Evolutionary conservation across 1,140 invertebrate species (phyloP).

Genomic region (Mactra quadrangularis): DNA sequence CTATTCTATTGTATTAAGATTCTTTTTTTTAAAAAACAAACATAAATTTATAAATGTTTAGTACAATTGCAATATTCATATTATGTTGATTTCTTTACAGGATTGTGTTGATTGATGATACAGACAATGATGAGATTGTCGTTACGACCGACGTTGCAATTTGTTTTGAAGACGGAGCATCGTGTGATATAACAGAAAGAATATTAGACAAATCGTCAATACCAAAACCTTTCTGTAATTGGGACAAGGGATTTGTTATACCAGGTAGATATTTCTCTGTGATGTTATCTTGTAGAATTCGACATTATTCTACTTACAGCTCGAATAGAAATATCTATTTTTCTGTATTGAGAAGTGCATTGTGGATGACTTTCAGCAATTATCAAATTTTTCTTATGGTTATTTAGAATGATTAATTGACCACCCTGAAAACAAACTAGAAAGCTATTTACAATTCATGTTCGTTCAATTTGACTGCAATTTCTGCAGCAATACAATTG

Average conservation of each 20-base stretch:
- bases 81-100: too few species aligned
- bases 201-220: neutral
- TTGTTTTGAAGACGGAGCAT: neutral
- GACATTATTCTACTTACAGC: neutral
- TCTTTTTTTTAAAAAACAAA: too few species aligned
- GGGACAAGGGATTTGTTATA: conserved; percentile 21
- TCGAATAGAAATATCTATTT: neutral
- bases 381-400: neutral
- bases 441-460: neutral
- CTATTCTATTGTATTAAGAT: too few species aligned
- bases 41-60: neutral
- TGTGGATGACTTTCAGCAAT: neutral
- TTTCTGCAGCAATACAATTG: too few species aligned
- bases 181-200: neutral
- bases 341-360: neutral
- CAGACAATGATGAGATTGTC: neutral
- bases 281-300: too few species aligned
- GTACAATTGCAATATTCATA: too few species aligned
- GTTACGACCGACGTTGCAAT: neutral
- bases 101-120: neutral
- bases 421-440: neutral
- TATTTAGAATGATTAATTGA: neutral
- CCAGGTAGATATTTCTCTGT: conserved; percentile 14
- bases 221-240: conserved; percentile 42
- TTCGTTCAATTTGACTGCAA: conserved; percentile 12